Evolutionary conservation across 2,113 vertebrate species (phyloP).

Genomic region (Tonatia bakeri): DNA sequence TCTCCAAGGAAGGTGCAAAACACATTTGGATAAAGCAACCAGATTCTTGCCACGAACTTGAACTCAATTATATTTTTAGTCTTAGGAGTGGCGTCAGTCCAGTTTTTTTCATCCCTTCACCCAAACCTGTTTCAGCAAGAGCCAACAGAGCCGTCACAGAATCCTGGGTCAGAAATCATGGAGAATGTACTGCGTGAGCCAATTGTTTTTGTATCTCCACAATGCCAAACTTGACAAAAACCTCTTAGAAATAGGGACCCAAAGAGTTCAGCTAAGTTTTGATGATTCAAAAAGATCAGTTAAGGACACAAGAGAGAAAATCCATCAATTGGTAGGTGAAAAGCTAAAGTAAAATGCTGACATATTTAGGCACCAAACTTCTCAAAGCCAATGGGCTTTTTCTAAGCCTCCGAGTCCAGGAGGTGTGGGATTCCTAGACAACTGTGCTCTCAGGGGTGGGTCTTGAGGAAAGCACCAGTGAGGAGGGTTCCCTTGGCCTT

Average conservation of each 20-base stretch:
- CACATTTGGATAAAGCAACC: background rate
- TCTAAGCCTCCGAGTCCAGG: background rate
- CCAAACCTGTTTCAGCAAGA: background rate
- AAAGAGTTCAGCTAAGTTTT: background rate
- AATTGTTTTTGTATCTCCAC: background rate
- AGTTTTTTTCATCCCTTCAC: background rate
- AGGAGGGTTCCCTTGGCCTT: background rate
- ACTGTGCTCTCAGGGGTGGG: background rate
- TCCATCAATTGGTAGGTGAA: background rate
- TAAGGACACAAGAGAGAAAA: background rate
- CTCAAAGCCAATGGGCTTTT: background rate
- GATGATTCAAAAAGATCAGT: background rate
- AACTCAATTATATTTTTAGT: constrained; percentile 32
- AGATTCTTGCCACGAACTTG: background rate
- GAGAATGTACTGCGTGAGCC: background rate
- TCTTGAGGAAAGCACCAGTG: background rate
- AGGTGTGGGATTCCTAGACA: background rate
- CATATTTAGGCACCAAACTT: background rate
- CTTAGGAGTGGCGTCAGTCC: background rate
- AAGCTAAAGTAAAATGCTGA: background rate
- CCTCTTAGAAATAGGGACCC: background rate
- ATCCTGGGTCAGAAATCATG: background rate
- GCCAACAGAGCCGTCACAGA: background rate
- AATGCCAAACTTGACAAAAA: background rate
- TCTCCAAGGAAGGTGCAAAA: background rate